These are phyloP conservation scores for Pteronura brasiliensis DNA, from an alignment of 2,113 vertebrate species.

Conservation along the genomic window DNA sequence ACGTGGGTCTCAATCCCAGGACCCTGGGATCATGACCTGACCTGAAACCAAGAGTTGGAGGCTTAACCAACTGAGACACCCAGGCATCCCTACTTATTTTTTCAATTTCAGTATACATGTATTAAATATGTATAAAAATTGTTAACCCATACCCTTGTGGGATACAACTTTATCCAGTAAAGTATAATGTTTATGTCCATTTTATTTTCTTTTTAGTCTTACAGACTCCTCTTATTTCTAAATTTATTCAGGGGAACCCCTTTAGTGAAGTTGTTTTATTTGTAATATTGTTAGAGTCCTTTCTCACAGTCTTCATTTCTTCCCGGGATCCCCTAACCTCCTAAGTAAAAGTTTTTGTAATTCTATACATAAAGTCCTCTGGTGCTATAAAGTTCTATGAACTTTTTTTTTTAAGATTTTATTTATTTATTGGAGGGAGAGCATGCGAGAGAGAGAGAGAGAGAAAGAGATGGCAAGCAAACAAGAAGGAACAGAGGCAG, in stretches of 20 bases:
- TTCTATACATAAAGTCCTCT: not conserved
- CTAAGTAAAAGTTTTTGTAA: not conserved
- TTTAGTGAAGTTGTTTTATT: not conserved
- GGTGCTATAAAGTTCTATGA: not conserved
- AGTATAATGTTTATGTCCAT: not conserved
- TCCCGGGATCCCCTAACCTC: not conserved
- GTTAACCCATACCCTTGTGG: not conserved
- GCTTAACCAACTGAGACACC: not conserved
- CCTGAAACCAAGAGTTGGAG: not conserved
- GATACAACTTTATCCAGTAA: not conserved
- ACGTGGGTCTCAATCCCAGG: no score
- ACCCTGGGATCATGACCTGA: no score
- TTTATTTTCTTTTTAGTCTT: not conserved
- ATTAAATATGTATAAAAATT: not conserved
- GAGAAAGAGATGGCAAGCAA: no score
- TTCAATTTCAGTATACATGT: not conserved
- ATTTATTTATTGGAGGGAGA: no score
- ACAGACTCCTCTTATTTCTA: not conserved
- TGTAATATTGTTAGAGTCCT: not conserved
- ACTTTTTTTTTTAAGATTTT: no score
- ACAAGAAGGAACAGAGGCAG: no score
- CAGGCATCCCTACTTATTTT: not conserved
- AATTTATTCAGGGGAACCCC: not conserved
- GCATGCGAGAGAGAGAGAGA: no score
- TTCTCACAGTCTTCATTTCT: not conserved